These are phyloP conservation scores for Holothuria glaberrima DNA, from an alignment of 35 echinoderm and acorn worm genomes.

Conservation along the genomic window DNA sequence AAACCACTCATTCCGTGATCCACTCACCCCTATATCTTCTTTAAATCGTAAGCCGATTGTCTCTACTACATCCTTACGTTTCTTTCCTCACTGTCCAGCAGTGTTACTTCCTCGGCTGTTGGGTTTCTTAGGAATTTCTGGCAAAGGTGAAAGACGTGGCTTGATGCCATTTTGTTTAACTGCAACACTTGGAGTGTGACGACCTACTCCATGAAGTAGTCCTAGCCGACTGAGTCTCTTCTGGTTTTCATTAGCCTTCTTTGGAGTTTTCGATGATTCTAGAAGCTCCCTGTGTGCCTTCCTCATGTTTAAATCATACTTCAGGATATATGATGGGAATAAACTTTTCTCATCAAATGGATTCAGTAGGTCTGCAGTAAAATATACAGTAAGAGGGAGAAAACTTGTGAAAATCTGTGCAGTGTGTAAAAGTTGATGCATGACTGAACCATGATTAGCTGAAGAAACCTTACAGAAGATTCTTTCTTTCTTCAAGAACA, in stretches of 20 bases:
- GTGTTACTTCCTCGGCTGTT: background rate
- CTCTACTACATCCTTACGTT: too few relatives aligned
- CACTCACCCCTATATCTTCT: too few relatives aligned
- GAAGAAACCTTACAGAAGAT: too few relatives aligned
- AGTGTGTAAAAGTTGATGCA: background rate
- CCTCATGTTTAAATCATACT: slow-evolving; percentile 87
- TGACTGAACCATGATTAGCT: too few relatives aligned
- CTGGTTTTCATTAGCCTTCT: slow-evolving; percentile 25
- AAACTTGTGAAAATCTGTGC: background rate
- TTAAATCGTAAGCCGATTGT: too few relatives aligned
- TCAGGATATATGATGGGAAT: slow-evolving; percentile 91
- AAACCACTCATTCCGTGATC: too few relatives aligned
- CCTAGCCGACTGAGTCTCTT: slow-evolving; percentile 9
- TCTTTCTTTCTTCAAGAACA: too few relatives aligned
- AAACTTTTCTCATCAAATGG: slow-evolving; percentile 88
- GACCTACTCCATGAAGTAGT: background rate
- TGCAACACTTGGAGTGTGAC: background rate
- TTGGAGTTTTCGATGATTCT: slow-evolving; percentile 23
- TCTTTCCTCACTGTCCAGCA: too few relatives aligned
- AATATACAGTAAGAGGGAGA: background rate
- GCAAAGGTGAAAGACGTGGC: slow-evolving; percentile 1
- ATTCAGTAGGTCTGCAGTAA: slow-evolving; percentile 68
- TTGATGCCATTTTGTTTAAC: background rate
- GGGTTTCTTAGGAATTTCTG: slow-evolving; percentile 18
- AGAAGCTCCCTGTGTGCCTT: slow-evolving; percentile 53